These are phyloP conservation scores for Turnix velox DNA, from an alignment of 2,113 vertebrate genomes.

Conservation along the genomic window DNA sequence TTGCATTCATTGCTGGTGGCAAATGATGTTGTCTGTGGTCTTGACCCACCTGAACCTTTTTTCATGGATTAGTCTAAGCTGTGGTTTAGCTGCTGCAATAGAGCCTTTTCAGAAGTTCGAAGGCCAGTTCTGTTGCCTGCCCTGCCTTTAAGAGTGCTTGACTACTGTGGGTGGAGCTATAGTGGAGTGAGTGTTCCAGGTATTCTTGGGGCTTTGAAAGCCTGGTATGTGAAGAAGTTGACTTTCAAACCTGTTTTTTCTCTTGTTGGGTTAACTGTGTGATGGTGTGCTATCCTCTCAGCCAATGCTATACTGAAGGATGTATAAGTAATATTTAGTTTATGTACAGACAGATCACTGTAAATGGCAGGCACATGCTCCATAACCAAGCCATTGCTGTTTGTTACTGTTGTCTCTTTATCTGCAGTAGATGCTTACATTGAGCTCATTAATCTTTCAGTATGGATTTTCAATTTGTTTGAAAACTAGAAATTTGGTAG, in stretches of 20 bases:
- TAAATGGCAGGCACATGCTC: background rate
- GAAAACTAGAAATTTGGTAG: background rate
- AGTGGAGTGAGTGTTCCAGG: accelerated
- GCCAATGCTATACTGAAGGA: accelerated
- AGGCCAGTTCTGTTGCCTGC: accelerated
- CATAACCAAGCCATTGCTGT: background rate
- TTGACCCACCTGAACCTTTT: background rate
- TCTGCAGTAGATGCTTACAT: background rate
- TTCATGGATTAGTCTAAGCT: background rate
- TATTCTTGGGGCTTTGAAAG: background rate
- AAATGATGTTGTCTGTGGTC: background rate
- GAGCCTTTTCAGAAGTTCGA: accelerated
- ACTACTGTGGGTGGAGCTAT: accelerated
- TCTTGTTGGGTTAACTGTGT: accelerated
- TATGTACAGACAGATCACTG: accelerated
- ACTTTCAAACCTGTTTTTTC: too few relatives aligned
- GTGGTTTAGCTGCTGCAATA: background rate
- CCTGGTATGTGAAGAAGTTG: accelerated
- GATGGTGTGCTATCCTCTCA: accelerated
- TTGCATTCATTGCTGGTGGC: background rate
- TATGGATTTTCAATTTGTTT: background rate
- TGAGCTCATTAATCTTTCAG: background rate
- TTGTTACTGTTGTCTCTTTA: background rate
- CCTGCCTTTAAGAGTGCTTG: too few relatives aligned
- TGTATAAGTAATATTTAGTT: accelerated